Percentiles rank a stretch among this genome's conserved stretches.
Conservation (phyloP, 2,888 invertebrate genomes). For the Beris chalybata region DNA sequence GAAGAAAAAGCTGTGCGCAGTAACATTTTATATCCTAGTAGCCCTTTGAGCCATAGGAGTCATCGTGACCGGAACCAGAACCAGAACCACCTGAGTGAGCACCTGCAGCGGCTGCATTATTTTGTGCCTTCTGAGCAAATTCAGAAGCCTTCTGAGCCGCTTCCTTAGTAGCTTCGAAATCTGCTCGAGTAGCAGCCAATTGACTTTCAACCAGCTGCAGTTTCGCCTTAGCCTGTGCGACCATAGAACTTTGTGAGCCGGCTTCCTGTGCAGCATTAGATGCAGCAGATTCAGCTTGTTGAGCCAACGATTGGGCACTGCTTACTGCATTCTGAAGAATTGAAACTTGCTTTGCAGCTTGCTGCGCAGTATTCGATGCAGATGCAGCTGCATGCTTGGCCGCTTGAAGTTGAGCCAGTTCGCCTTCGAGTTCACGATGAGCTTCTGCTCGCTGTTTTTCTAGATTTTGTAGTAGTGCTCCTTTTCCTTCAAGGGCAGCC, state of each 20-base stretch:
- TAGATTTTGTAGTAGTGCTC: slow-evolving; percentile 63
- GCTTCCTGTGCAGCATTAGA: slow-evolving; percentile 71
- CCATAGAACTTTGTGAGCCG: slow-evolving; percentile 73
- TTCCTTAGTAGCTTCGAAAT: slow-evolving; percentile 70
- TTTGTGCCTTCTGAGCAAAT: slow-evolving; percentile 68
- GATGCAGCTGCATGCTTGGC: slow-evolving; percentile 69
- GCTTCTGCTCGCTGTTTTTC: slow-evolving; percentile 72
- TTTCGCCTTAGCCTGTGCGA: slow-evolving; percentile 69
- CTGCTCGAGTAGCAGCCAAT: slow-evolving; percentile 66
- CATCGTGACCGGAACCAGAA: slow-evolving; percentile 48
- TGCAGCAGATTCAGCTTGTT: slow-evolving; percentile 70
- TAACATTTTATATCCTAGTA: no score
- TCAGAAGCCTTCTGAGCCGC: slow-evolving; percentile 68
- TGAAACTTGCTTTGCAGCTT: slow-evolving; percentile 66
- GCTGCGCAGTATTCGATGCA: slow-evolving; percentile 67
- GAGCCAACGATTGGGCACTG: slow-evolving; percentile 64
- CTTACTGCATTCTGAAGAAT: slow-evolving; percentile 71
- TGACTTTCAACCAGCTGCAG: slow-evolving; percentile 67
- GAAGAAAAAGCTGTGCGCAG: no score
- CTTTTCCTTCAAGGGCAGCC: slow-evolving; percentile 65
- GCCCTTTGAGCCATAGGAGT: no score
- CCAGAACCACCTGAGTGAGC: slow-evolving; percentile 54
- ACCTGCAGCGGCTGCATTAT: slow-evolving; percentile 70
- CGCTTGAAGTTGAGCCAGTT: slow-evolving; percentile 70
- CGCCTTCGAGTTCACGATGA: slow-evolving; percentile 66